Evolutionary conservation across 2,888 invertebrate species (phyloP).

Genomic region (Drosophila infuscata): DNA sequence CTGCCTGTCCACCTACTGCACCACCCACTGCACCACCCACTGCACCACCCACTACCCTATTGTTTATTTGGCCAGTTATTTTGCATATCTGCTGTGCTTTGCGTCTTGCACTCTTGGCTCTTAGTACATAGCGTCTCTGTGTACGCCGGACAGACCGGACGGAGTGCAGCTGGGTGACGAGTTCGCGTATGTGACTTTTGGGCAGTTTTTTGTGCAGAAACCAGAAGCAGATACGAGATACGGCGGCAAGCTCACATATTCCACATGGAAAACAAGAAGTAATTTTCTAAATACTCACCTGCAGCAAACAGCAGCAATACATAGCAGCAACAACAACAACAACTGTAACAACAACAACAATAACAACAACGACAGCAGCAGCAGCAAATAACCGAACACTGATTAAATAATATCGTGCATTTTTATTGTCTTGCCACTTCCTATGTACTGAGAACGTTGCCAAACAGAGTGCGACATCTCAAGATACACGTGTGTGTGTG

Average conservation of each 20-base stretch:
- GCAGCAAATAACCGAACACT: constrained; percentile 40
- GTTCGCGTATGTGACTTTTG: constrained; percentile 80
- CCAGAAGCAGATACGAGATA: constrained; percentile 77
- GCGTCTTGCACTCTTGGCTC: background rate
- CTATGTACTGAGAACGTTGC: constrained; percentile 58
- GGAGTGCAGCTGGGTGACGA: constrained; percentile 36
- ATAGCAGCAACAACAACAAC: constrained; percentile 19
- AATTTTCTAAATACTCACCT: constrained; percentile 70
- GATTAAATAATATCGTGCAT: constrained; percentile 74
- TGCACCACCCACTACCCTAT: background rate
- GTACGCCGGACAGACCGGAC: constrained; percentile 44
- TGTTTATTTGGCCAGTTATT: background rate
- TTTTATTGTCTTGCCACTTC: constrained; percentile 74
- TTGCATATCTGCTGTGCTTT: background rate
- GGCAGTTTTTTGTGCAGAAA: constrained; percentile 59
- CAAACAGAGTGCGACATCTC: constrained; percentile 63
- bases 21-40: too few species aligned
- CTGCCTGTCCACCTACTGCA: background rate
- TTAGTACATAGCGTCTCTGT: background rate
- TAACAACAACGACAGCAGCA: constrained; percentile 18
- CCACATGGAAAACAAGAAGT: constrained; percentile 65
- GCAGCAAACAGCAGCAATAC: constrained; percentile 63
- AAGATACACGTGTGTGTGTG: background rate
- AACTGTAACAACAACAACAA: background rate
- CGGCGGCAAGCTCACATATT: constrained; percentile 67